phyloP scores from a whole-genome alignment of 2,888 invertebrate genomes.

The Galerucella nymphaeae region DNA sequence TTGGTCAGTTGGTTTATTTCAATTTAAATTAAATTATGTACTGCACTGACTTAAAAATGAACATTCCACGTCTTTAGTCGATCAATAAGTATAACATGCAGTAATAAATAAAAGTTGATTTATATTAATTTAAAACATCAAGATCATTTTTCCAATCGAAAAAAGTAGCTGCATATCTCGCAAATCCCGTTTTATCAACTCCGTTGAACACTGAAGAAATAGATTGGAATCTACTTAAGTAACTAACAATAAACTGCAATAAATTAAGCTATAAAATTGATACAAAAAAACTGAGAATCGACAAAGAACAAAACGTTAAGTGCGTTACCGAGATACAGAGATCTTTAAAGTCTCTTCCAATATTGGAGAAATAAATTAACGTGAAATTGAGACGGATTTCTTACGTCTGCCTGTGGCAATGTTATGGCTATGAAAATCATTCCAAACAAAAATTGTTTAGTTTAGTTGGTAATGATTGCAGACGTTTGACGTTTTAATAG shows the following conservation, averaged over 20 bases:
- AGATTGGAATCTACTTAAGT: constrained; percentile 2
- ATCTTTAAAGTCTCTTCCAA: not conserved
- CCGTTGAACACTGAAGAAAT: not conserved
- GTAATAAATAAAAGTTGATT: not conserved
- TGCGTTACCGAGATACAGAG: not conserved
- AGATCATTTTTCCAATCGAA: not conserved
- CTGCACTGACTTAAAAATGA: not conserved
- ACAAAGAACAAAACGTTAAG: not conserved
- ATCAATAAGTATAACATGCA: not conserved
- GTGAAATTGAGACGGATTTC: constrained; percentile 12
- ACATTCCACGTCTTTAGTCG: not conserved
- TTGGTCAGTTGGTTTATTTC: no score
- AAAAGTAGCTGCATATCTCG: constrained; percentile 3
- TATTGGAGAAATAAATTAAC: constrained; percentile 4
- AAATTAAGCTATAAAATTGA: constrained; percentile 16
- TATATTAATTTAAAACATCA: not conserved
- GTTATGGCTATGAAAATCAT: not conserved
- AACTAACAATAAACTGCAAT: constrained; percentile 6
- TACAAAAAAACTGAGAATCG: not conserved
- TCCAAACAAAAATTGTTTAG: not conserved
- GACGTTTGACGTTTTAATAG: no score
- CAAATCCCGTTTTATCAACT: not conserved
- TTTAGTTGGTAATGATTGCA: no score
- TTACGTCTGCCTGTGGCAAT: not conserved
- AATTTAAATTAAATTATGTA: no score